These are phyloP conservation scores for Drusus annulatus DNA, from an alignment of 1,140 invertebrate genomes.

Conservation along the genomic window DNA sequence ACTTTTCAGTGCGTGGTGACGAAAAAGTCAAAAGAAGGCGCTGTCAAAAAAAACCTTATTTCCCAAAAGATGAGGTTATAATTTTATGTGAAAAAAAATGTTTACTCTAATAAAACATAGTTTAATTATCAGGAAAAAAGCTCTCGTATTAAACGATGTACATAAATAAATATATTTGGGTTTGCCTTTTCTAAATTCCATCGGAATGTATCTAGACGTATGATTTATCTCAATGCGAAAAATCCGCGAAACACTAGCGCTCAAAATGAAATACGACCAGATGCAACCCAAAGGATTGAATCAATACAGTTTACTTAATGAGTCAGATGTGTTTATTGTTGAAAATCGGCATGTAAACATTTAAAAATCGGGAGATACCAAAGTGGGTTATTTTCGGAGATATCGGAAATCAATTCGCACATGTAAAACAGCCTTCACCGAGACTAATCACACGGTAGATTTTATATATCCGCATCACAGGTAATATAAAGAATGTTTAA, in stretches of 20 bases:
- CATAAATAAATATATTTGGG: no score
- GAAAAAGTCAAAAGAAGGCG: no score
- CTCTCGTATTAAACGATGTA: no score
- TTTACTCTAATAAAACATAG: no score
- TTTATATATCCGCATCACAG: no score
- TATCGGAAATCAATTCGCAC: slow-evolving; percentile 35
- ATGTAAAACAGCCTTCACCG: slow-evolving; percentile 7
- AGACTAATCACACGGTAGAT: background rate
- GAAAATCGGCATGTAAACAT: slow-evolving; percentile 23
- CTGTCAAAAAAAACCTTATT: no score
- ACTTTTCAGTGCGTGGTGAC: no score
- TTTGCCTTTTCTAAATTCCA: no score
- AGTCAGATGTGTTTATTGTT: slow-evolving; percentile 41
- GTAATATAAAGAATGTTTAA: background rate
- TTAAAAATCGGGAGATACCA: slow-evolving; percentile 31
- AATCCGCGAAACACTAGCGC: background rate
- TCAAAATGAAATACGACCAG: slow-evolving; percentile 4
- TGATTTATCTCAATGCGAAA: background rate
- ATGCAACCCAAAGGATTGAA: slow-evolving; percentile 20
- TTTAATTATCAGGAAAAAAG: no score
- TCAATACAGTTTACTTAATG: slow-evolving; percentile 31
- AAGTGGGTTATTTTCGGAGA: slow-evolving; percentile 19
- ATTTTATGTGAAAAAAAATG: no score
- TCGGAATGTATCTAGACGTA: no score
- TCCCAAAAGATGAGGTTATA: no score